Base-by-base conservation (phyloP, 2,888 invertebrate genomes). In the Aromia moschata region DNA sequence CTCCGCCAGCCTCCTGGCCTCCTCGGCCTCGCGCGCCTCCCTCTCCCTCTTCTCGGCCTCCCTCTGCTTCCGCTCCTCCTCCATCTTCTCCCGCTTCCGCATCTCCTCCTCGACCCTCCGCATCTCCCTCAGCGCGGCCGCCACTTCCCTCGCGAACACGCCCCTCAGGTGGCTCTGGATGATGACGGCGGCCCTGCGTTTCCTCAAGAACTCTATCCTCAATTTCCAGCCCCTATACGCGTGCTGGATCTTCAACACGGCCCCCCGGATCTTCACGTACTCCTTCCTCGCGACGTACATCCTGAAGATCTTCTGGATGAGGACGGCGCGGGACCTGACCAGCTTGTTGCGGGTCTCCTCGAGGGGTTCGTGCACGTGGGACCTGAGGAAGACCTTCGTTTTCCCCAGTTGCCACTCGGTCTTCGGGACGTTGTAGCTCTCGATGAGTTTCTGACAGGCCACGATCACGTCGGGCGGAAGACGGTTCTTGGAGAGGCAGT, bases 341-440 rank as follows among this genome's bases (percentile, higher is more conserved):
- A 93, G 82, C 59, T 86, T 84, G 57, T 89, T 89, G 51, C 94
- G 83, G 15, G 85, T 86, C 56, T 94, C 93, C 77, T 96, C 95
- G 0, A 96, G 82, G 0, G 93, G 92, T 65, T 93, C 91, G 74
- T 94, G 92, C 3, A 93, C 91, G 49, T 89, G 88, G 60, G 88
- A 87, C 18, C 94, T 83, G 75, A 96, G 83, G 78, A 96, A 96
- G 38, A 96, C 89, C 82, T 94, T 94, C 30, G 88, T 89, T 80
- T 88, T 90, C 0, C 95, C 96, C 61, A 94, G 87, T 81, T 95
- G 94, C 94, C 94, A 95, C 79, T 94, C 93, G 56, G 84, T 87
- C 51, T 85, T 83, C 0, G 90, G 87, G 31, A 93, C 85, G 49
- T 87, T 85, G 66, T 90, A 87, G 60, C 85, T 83, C 62, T 85